Conservation (phyloP, 92 coral and sea anemone species). For the Anthopleura xanthogrammica region DNA sequence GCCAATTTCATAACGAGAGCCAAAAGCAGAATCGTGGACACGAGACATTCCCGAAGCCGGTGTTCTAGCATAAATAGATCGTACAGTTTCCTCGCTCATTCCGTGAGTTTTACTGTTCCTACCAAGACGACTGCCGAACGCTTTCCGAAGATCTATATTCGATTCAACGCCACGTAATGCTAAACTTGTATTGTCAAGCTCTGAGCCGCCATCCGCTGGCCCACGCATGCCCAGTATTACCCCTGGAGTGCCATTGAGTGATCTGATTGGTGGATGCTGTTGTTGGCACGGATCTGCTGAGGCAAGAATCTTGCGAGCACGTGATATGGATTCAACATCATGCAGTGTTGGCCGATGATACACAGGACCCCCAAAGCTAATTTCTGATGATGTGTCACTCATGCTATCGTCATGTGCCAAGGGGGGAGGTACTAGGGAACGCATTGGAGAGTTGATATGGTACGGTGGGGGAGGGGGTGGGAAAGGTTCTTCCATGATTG, state of each 20-base stretch:
- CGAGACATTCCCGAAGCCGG: slow-evolving; percentile 63
- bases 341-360: slow-evolving; percentile 79
- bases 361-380: slow-evolving; percentile 69
- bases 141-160: slow-evolving; percentile 55
- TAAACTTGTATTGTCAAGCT: slow-evolving; percentile 74
- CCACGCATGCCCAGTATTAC: slow-evolving; percentile 71
- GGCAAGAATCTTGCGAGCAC: slow-evolving; percentile 58
- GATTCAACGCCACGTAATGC: slow-evolving; percentile 58
- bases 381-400: slow-evolving; percentile 87
- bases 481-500: slow-evolving; percentile 77
- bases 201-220: slow-evolving; percentile 89
- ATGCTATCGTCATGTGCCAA: slow-evolving; percentile 59
- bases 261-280: slow-evolving; percentile 46
- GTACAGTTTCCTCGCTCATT: slow-evolving; percentile 67
- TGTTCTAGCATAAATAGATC: slow-evolving; percentile 51
- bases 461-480: slow-evolving; percentile 83
- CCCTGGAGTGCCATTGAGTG: slow-evolving; percentile 73
- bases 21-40: slow-evolving; percentile 72
- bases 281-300: slow-evolving; percentile 45
- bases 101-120: slow-evolving; percentile 66
- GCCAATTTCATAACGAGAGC: slow-evolving; percentile 74
- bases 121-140: slow-evolving; percentile 64
- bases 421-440: slow-evolving; percentile 53
- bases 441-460: slow-evolving; percentile 51
- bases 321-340: slow-evolving; percentile 52